Evolutionary conservation across 2,113 vertebrate genomes (phyloP), one percentile per base, ranked within the genome.

Genomic region (Pitta sordida): DNA sequence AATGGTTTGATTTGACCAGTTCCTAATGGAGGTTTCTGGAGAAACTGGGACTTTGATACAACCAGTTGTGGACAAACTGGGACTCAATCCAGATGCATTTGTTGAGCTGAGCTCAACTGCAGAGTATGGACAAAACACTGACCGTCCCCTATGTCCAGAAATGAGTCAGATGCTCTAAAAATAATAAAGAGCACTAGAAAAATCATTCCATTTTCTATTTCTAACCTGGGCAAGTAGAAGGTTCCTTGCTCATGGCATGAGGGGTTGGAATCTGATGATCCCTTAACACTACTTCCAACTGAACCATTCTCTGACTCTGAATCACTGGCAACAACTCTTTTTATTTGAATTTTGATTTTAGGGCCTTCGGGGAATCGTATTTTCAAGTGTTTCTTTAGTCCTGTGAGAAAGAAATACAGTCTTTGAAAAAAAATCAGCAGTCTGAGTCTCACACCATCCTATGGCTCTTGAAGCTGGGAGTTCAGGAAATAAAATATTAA

Each of bases 121-220:
- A 41, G 41, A 26, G 3, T 19, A 2, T 39, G 64, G 52, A 22
- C 4, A 26, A 6, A 49, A 7, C 6, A 18, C 3, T 15, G 74
- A 36, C 6, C 30, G 19, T 27, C 2, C 15, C 6, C 10, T 19
- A 23, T 22, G 24, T 69, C 20, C 55, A 67, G n/a, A 88, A 51
- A 21, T 15, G 6, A 64, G 7, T 34, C 26, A 39, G 30, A 41
- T 48, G 8, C 27, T 37, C 6, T 7, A 52, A 60, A 6, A 51
- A 34, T 23, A 1, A 2, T 22, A 6, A 41, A 69, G 3, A 39
- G 6, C 0, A 7, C 30, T 1, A 51, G 15, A 51, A 53, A 80
- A 84, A 53, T 4, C 1, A 23, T 39, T 36, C 4, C 11, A 12
- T 32, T 80, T 56, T 36, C 6, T 43, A 3, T 36, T 56, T 64